phyloP scores from a whole-genome alignment of 2,888 invertebrate genomes.

The Rhamphomyia laevipes region DNA sequence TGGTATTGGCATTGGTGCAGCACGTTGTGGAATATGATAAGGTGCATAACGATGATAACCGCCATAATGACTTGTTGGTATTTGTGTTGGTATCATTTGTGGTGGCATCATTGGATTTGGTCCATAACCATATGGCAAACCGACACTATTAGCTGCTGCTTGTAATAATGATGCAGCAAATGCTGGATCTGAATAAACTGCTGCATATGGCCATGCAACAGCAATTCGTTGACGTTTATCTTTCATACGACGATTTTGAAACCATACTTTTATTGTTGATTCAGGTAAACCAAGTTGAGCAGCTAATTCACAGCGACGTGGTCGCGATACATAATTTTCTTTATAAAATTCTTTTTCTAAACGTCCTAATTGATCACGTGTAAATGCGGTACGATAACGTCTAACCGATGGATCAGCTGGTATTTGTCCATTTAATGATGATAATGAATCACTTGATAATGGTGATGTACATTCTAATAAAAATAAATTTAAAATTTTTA shows the following conservation, averaged over 20 bases:
- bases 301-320: conserved; percentile 88
- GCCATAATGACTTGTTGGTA: conserved; percentile 12
- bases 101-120: conserved; percentile 42
- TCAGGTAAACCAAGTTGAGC: conserved; percentile 87
- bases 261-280: conserved; percentile 98
- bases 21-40: conserved; percentile 42
- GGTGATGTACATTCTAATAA: conserved; percentile 33
- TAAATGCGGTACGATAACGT: conserved; percentile 94
- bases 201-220: conserved; percentile 89
- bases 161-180: conserved; percentile 87
- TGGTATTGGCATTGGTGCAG: conserved; percentile 31
- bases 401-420: conserved; percentile 57
- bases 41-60: conserved; percentile 37
- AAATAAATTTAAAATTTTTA: background rate
- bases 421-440: conserved; percentile 19
- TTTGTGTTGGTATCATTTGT: conserved; percentile 37
- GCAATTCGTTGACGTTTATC: conserved; percentile 93
- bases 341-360: conserved; percentile 93
- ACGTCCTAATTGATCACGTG: conserved; percentile 80
- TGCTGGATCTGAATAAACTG: conserved; percentile 87
- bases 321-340: conserved; percentile 95
- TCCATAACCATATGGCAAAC: conserved; percentile 50
- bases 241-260: conserved; percentile 48
- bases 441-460: background rate
- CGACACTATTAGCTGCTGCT: conserved; percentile 67